Percentiles rank a stretch among this genome's conserved stretches.
These are phyloP conservation scores for Halcyon senegalensis DNA, from an alignment of 2,113 vertebrate species.

Conservation along the genomic window DNA sequence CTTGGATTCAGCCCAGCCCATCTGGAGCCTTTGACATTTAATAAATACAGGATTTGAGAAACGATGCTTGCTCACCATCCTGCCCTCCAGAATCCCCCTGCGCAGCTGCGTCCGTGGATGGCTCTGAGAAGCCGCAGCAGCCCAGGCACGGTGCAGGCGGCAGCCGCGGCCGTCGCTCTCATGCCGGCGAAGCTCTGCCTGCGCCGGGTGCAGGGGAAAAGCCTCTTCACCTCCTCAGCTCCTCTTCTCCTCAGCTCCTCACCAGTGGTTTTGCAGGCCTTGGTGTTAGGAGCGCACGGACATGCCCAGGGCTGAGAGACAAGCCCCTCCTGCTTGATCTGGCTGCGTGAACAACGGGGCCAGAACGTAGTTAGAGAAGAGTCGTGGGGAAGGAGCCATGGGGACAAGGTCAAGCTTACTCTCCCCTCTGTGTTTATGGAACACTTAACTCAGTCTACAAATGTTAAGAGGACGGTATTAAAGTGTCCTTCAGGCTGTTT, in stretches of 20 bases:
- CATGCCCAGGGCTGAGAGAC: not conserved
- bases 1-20: slow-evolving; percentile 64
- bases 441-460: not conserved
- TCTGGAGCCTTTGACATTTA: slow-evolving; percentile 55
- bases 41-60: slow-evolving; percentile 25
- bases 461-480: not conserved
- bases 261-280: rapidly evolving
- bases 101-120: rapidly evolving
- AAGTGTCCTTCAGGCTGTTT: not conserved
- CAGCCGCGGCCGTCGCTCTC: rapidly evolving
- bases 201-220: not conserved
- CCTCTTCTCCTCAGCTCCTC: not conserved
- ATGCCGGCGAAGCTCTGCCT: rapidly evolving
- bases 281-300: rapidly evolving
- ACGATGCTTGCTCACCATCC: not conserved
- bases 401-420: not conserved
- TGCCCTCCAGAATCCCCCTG: not conserved
- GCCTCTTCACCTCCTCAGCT: not conserved
- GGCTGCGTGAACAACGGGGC: not conserved
- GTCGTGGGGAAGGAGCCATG: not conserved
- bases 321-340: not conserved
- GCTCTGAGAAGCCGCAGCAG: not conserved
- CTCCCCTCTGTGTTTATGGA: not conserved
- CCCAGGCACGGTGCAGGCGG: rapidly evolving
- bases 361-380: not conserved